Base-by-base conservation (phyloP, 2,888 invertebrate species). In the Epiblema foenella region DNA sequence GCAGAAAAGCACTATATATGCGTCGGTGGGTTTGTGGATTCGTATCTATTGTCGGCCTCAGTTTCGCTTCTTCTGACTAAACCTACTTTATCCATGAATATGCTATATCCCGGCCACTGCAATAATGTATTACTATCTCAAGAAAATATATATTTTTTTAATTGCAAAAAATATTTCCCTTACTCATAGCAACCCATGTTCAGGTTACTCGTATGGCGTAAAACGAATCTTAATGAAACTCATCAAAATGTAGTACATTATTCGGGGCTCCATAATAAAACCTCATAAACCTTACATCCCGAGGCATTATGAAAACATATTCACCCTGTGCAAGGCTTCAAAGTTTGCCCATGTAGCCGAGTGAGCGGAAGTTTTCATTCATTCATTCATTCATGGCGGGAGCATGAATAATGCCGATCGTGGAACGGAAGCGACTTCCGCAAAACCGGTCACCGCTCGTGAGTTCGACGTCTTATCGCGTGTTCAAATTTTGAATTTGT, bases 351-450 rank as follows among this genome's bases (percentile, higher is more conserved):
- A 62, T 71, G 71, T 69, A 72, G 60, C 73, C 64, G 62, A 54
- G 68, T 57, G 46, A 68, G 59, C 75, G 74, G 74, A 75, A 75
- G 75, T 75, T 75, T 73, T 56, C 73, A 70, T 74, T 68, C 72
- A 74, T 74, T 71, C 70, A 68, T 72, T 66, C 67, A 69, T 64
- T 64, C 64, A 52, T 59, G 62, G 60, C 66, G 57, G 24, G 68
- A 60, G 54, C 72, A 70, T 74, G 74, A 74, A 75, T 74, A 74
- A 74, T 70, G 74, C 71, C 73, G 72, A 72, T 74, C 75, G 68
- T 54, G 68, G 71, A 64, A 49, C 72, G 75, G 75, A 73, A 75
- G 70, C 60, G 63, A 73, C 71, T 73, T 75, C 73, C 72, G 73
- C 42, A 65, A 73, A 60, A 60, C 69, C 73, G 73, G 73, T 69